phyloP scores from a whole-genome alignment of 2,888 invertebrate species.

The Campaea margaritaria region DNA sequence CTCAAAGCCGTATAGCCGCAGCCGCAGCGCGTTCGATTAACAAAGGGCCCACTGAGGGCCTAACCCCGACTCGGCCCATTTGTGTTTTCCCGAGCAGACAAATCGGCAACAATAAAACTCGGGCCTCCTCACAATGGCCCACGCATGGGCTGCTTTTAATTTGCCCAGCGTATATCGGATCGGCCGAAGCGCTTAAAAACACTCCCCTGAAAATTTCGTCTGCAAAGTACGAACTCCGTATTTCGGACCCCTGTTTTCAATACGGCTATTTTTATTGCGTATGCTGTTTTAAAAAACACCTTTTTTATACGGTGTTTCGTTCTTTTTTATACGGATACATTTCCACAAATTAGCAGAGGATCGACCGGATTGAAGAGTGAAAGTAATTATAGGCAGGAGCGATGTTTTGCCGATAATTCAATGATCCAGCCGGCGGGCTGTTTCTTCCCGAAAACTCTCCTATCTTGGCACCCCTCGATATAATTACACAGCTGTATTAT shows the following conservation, averaged over 20 bases:
- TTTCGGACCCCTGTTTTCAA: conserved; percentile 59
- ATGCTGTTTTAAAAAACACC: conserved; percentile 31
- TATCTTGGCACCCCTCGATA: conserved; percentile 40
- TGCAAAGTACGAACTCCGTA: conserved; percentile 49
- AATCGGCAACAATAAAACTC: conserved; percentile 81
- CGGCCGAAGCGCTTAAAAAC: conserved; percentile 74
- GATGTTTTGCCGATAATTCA: conserved; percentile 83
- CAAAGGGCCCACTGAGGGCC: conserved; percentile 78
- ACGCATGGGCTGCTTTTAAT: conserved; percentile 84
- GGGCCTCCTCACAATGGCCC: conserved; percentile 73
- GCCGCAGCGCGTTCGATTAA: conserved; percentile 67
- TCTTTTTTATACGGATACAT: conserved; percentile 49
- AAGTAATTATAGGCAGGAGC: conserved; percentile 79
- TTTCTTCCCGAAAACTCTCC: conserved; percentile 64
- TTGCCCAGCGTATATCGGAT: conserved; percentile 77
- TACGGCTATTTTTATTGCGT: conserved; percentile 57
- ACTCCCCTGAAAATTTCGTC: conserved; percentile 71
- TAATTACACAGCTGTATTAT: conserved; percentile 9
- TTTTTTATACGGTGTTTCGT: conserved; percentile 51
- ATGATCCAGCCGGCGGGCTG: conserved; percentile 74
- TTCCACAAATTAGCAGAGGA: conserved; percentile 41
- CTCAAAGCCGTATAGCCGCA: conserved; percentile 33
- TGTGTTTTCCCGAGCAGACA: conserved; percentile 79
- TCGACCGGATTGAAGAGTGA: conserved; percentile 69
- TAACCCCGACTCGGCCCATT: conserved; percentile 74